A percentile compares a stretch with the other conserved stretches of the same genome.
Evolutionary conservation across 1,140 invertebrate genomes (phyloP).

Genomic region (Neoseiulus cucumeris): DNA sequence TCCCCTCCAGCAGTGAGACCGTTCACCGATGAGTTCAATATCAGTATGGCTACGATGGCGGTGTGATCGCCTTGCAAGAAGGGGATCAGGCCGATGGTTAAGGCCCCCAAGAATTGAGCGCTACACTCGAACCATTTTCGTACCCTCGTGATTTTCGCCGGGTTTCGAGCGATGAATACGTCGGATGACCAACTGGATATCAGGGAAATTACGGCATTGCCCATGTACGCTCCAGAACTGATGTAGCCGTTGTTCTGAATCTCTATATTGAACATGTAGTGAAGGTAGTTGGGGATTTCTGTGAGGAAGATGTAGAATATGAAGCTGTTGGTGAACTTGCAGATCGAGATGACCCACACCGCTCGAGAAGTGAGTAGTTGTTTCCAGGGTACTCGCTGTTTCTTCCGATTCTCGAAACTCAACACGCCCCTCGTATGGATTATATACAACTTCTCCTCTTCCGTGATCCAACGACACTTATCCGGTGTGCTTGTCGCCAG

Average conservation of each 20-base stretch:
- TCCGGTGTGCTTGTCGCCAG: not conserved
- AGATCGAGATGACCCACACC: conserved; percentile 4
- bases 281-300: not conserved
- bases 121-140: not conserved
- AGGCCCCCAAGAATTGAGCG: not conserved
- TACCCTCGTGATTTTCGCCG: not conserved
- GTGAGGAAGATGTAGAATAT: conserved; percentile 5
- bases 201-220: not conserved
- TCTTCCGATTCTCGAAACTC: not conserved
- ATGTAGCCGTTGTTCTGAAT: not conserved
- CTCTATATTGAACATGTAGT: not conserved
- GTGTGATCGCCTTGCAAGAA: not conserved
- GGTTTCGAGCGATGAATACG: not conserved
- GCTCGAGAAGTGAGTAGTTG: not conserved
- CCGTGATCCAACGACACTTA: not conserved
- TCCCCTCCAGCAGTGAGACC: not conserved
- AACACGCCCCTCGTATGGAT: not conserved
- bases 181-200: not conserved
- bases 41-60: not conserved
- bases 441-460: not conserved
- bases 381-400: not conserved
- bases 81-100: not conserved
- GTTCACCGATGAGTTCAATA: not conserved
- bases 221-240: not conserved
- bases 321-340: conserved; percentile 10